Evolutionary conservation across 2,113 vertebrate genomes (phyloP).

Genomic region (Pheucticus melanocephalus): DNA sequence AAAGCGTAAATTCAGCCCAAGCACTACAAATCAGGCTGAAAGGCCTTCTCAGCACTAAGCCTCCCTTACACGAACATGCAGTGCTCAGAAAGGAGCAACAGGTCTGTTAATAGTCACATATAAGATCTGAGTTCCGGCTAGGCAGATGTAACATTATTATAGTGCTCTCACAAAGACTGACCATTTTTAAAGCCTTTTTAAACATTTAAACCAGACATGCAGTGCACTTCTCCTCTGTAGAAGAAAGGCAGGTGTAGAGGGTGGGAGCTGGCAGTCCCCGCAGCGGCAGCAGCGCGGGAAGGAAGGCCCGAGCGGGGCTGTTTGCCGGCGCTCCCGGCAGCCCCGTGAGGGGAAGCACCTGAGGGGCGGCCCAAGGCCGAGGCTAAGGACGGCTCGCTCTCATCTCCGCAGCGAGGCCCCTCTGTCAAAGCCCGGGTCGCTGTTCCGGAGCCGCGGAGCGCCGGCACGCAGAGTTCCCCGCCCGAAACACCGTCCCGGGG

Average conservation of each 20-base stretch:
- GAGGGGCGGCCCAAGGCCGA: neutral
- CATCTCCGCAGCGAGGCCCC: fast-evolving
- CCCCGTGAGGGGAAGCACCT: fast-evolving
- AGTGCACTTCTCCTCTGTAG: fast-evolving
- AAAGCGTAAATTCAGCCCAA: neutral
- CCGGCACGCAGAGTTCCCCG: neutral
- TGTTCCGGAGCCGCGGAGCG: neutral
- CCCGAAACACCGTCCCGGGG: neutral
- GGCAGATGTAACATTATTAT: fast-evolving
- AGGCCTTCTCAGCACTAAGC: neutral
- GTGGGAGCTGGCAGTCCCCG: fast-evolving
- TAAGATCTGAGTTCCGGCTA: neutral
- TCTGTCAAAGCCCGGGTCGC: neutral
- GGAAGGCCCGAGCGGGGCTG: neutral
- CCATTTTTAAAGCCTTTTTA: neutral
- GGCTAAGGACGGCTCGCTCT: fast-evolving
- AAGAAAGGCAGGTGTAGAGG: fast-evolving
- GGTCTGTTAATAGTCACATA: neutral
- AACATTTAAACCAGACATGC: fast-evolving
- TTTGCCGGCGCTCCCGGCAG: fast-evolving
- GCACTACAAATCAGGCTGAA: neutral
- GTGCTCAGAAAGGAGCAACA: neutral
- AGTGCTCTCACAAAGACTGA: neutral
- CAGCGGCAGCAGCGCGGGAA: fast-evolving
- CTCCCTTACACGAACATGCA: neutral